Base-by-base conservation (phyloP, 2,797 vertebrate genomes). In the Ctenopoma kingsleyae region DNA sequence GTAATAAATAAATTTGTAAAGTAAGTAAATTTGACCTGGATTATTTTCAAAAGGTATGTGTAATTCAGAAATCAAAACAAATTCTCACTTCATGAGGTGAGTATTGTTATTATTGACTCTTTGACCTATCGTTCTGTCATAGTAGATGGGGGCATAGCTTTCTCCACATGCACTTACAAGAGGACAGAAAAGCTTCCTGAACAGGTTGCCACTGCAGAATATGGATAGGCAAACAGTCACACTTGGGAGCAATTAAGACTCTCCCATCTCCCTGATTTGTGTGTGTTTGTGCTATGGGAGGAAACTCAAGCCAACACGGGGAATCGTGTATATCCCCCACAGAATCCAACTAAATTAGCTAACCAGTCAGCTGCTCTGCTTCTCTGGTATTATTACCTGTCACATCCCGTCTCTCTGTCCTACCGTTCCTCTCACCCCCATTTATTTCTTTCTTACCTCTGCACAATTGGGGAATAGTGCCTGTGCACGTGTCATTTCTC, bases 321-420 rank as follows among this genome's bases (percentile, higher is more conserved):
- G 52, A 50, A 57, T 71, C 60, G 47, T 65, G 51, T 76, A 72
- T 74, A 78, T 74, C 36, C 51, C 36, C 65, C 52, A 61, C 50
- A 50, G 43, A 80, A 71, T 67, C 48, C 66, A 68, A 43, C 58
- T 69, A 77, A 82, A 80, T 77, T 71, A 86, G 71, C 72, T 54
- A 67, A 86, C 78, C 81, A 61, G 74, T 63, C 79, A 53, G 76
- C 63, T 54, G 65, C 75, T 80, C 78, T 47, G 75, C 61, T 78
- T 70, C 80, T 74, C 71, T 63, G 73, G 71, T 78, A 56, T 81
- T 79, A 89, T 83, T 85, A 76, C 48, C 62, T 68, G 54, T 71
- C 83, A 77, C 85, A 82, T 70, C 60, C 67, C 41, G 66, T 60
- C 47, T 80, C 71, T 67, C 67, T 71, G 47, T 67, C 52, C 82